Evolutionary conservation across 2,888 invertebrate genomes (phyloP).

Genomic region (Conistra vaccinii): DNA sequence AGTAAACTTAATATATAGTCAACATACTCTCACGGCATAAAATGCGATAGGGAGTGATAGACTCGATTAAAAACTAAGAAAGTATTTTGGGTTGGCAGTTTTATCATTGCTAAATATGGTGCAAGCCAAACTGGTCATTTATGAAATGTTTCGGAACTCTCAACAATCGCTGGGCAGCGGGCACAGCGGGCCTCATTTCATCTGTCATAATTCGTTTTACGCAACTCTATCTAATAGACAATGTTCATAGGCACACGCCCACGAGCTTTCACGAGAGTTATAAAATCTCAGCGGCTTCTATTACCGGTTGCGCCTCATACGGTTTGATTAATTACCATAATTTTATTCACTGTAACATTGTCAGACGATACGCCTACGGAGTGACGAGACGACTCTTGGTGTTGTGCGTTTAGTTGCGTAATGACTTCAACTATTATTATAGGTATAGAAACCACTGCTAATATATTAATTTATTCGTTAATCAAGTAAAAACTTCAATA

Average conservation of each 20-base stretch:
- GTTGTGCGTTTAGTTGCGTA: constrained; percentile 53
- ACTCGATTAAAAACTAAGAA: neutral
- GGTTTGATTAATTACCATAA: constrained; percentile 81
- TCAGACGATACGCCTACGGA: constrained; percentile 66
- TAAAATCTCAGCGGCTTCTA: constrained; percentile 60
- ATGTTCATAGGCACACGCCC: constrained; percentile 72
- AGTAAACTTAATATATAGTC: neutral
- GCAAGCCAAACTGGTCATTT: constrained; percentile 53
- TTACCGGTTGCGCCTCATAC: constrained; percentile 70
- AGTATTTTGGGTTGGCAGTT: constrained; percentile 14
- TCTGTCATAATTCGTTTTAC: constrained; percentile 76
- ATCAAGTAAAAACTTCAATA: constrained; percentile 25
- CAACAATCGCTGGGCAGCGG: constrained; percentile 52
- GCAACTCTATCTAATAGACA: constrained; percentile 71
- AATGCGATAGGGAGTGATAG: neutral
- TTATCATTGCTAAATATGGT: constrained; percentile 42
- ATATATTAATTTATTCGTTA: constrained; percentile 27
- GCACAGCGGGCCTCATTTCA: constrained; percentile 68
- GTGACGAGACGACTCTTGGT: constrained; percentile 52
- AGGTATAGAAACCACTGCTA: constrained; percentile 44
- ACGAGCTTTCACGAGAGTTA: constrained; percentile 81
- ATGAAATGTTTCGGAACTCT: constrained; percentile 57
- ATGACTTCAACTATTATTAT: constrained; percentile 39
- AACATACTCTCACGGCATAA: neutral
- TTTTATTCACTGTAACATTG: constrained; percentile 72